These are phyloP conservation scores for Shargacucullia verbasci DNA, from an alignment of 2,888 invertebrate genomes.

Conservation along the genomic window DNA sequence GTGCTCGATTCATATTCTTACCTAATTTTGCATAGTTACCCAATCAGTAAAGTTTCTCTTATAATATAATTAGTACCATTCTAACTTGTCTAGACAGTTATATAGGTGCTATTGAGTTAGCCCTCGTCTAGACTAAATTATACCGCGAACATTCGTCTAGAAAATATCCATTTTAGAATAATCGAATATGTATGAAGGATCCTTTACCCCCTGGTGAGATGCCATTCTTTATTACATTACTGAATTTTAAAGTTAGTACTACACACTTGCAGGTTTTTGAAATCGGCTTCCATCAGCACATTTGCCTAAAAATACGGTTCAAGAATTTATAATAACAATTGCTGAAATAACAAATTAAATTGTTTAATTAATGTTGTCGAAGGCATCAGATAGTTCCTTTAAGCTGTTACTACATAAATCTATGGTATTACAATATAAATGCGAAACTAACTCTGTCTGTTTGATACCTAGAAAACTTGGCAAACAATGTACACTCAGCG, in stretches of 20 bases:
- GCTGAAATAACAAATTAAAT: too few species aligned
- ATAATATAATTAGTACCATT: conserved; percentile 10
- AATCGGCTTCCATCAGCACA: too few species aligned
- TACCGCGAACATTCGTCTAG: conserved; percentile 22
- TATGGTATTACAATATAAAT: too few species aligned
- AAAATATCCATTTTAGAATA: conserved; percentile 9
- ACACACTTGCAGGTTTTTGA: too few species aligned
- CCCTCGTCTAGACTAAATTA: conserved; percentile 47
- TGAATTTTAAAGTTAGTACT: neutral
- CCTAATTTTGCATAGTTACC: neutral
- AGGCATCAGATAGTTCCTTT: too few species aligned
- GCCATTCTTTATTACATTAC: neutral
- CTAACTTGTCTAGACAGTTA: conserved; percentile 30
- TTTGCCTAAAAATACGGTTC: too few species aligned
- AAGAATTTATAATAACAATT: too few species aligned
- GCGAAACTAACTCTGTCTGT: too few species aligned
- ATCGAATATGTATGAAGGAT: conserved; percentile 6
- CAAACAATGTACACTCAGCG: neutral
- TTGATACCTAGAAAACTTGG: too few species aligned
- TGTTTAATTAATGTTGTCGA: too few species aligned
- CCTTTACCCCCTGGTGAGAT: conserved; percentile 8
- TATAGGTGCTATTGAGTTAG: conserved; percentile 35
- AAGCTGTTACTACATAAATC: too few species aligned
- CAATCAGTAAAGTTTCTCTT: neutral
- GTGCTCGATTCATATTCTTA: too few species aligned